phyloP scores from a whole-genome alignment of 2,113 vertebrate genomes.

The Psittacula cyanocephala region DNA sequence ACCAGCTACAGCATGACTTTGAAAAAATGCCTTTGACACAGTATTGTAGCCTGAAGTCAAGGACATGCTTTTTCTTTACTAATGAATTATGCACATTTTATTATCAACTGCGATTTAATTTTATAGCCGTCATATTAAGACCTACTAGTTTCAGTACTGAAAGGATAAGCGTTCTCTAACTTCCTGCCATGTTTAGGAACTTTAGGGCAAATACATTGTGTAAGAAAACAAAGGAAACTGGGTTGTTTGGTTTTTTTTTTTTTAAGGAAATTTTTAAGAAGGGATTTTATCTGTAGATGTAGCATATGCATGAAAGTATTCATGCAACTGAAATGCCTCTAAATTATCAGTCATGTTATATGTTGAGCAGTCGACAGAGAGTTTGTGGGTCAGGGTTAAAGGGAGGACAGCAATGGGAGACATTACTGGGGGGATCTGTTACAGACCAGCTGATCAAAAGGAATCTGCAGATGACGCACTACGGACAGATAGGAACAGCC shows the following conservation, averaged over 20 bases:
- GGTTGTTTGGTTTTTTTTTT: too few species aligned
- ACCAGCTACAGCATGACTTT: not conserved
- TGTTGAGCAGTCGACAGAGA: too few species aligned
- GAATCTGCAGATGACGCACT: too few species aligned
- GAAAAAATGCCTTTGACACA: not conserved
- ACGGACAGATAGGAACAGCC: too few species aligned
- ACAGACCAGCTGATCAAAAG: too few species aligned
- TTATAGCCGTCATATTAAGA: not conserved
- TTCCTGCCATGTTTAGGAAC: not conserved
- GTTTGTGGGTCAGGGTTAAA: too few species aligned
- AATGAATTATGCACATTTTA: not conserved
- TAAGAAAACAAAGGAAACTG: not conserved
- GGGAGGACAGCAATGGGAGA: too few species aligned
- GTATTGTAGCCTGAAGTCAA: not conserved
- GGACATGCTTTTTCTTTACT: not conserved
- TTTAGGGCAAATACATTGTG: not conserved
- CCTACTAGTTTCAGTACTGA: not conserved
- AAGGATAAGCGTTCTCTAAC: not conserved
- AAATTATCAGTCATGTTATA: not conserved
- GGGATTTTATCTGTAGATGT: not conserved
- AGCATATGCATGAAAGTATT: not conserved
- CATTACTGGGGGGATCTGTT: too few species aligned
- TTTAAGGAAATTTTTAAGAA: not conserved
- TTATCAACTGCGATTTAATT: conserved; percentile 2
- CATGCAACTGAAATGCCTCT: not conserved